Conservation (phyloP, 1,140 invertebrate genomes). For the Oedothorax gibbosus region DNA sequence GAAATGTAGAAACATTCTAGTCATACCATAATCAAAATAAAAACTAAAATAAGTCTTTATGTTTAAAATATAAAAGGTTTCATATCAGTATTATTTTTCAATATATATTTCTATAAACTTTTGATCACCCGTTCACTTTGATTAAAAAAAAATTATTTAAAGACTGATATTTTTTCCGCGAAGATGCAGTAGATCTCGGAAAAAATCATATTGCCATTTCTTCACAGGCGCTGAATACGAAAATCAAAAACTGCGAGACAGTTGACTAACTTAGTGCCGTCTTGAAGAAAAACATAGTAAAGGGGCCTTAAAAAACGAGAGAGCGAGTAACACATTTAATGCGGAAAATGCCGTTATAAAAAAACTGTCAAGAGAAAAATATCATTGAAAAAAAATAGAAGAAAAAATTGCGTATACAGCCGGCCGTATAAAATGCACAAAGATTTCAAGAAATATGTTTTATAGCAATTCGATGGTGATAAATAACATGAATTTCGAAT, state of each 20-base stretch:
- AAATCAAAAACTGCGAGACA: conserved; percentile 29
- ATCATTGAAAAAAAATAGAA: conserved; percentile 3
- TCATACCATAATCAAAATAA: no score
- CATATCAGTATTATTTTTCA: no score
- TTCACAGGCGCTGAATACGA: conserved; percentile 7
- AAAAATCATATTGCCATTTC: neutral
- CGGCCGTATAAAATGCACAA: conserved; percentile 17
- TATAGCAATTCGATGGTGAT: conserved; percentile 28
- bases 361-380: conserved; percentile 36
- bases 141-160: no score
- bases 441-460: conserved; percentile 27
- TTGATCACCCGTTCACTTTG: no score
- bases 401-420: neutral
- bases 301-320: neutral
- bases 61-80: no score
- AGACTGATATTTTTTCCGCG: no score
- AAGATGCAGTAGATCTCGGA: no score
- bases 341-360: conserved; percentile 42
- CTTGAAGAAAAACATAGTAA: neutral
- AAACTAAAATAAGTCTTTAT: no score
- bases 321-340: conserved; percentile 23
- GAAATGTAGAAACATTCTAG: no score
- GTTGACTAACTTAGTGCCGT: neutral
- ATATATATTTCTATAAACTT: no score
- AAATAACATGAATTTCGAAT: conserved; percentile 24